Evolutionary conservation across 2,797 vertebrate species (phyloP).

Genomic region (Stomatorhinus walkeri): DNA sequence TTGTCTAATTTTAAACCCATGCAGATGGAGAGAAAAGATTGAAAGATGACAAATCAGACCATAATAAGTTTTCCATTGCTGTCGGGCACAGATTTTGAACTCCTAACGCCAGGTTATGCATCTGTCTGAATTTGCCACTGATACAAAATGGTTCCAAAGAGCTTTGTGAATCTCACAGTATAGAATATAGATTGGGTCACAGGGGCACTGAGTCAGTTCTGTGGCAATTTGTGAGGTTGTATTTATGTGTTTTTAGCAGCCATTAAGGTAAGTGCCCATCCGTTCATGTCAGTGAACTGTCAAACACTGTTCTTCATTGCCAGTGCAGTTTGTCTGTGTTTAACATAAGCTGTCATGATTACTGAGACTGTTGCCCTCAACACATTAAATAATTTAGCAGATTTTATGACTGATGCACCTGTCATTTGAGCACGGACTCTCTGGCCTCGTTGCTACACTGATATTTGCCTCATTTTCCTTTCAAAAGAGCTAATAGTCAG

Average conservation of each 20-base stretch:
- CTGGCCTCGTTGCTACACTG: neutral
- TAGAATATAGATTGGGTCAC: neutral
- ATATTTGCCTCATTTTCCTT: neutral
- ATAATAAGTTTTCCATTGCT: neutral
- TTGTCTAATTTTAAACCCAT: neutral
- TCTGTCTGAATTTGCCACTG: neutral
- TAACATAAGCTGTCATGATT: neutral
- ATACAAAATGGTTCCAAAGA: neutral
- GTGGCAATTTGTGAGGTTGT: neutral
- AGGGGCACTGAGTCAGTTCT: neutral
- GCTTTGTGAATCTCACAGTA: neutral
- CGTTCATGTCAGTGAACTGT: neutral
- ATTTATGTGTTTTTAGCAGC: neutral
- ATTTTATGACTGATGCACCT: neutral
- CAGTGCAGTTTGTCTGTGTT: neutral
- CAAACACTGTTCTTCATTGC: neutral
- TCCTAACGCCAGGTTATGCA: neutral
- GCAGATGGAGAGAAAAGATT: neutral
- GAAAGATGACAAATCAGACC: neutral
- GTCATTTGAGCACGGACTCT: neutral
- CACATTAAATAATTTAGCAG: constrained; percentile 14
- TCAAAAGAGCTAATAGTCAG: neutral
- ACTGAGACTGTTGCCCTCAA: neutral
- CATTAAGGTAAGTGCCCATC: neutral
- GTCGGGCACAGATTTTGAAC: neutral